phyloP scores from a whole-genome alignment of 2,113 vertebrate genomes.

The Hemicordylus capensis region DNA sequence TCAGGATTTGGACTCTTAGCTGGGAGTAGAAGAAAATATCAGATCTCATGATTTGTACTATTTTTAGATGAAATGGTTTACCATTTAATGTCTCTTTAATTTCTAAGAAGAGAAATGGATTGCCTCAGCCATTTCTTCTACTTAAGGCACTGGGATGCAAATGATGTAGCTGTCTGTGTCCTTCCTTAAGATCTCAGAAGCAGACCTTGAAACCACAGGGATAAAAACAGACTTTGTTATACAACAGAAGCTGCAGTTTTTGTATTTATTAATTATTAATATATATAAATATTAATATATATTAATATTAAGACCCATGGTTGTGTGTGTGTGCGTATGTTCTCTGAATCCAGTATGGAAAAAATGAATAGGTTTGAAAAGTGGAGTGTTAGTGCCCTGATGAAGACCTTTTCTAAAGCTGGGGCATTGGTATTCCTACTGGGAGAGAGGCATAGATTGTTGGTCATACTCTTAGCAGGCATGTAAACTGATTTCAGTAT shows the following conservation, averaged over 20 bases:
- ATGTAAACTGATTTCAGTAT: constrained; percentile 45
- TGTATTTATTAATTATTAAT: constrained; percentile 67
- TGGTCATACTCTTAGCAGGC: background rate
- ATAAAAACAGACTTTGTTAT: constrained; percentile 46
- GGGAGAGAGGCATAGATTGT: constrained; percentile 26
- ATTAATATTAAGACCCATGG: background rate
- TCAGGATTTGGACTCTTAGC: constrained; percentile 41
- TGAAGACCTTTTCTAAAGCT: constrained; percentile 36
- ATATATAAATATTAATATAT: no score
- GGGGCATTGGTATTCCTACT: constrained; percentile 14
- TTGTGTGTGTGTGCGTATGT: constrained; percentile 32
- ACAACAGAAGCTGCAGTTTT: constrained; percentile 48
- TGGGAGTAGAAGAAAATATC: background rate
- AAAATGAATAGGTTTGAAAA: constrained; percentile 41
- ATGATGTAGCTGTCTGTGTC: constrained; percentile 8
- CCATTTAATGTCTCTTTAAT: constrained; percentile 14
- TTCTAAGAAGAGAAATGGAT: constrained; percentile 12
- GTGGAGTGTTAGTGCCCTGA: background rate
- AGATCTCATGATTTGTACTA: constrained; percentile 29
- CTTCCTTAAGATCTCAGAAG: constrained; percentile 1
- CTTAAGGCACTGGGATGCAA: constrained; percentile 11
- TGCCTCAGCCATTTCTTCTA: background rate
- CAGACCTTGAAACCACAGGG: constrained; percentile 44
- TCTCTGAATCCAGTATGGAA: constrained; percentile 8
- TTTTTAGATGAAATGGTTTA: background rate